Base-by-base conservation (phyloP, 2,888 invertebrate genomes). In the Andrena fulva region DNA sequence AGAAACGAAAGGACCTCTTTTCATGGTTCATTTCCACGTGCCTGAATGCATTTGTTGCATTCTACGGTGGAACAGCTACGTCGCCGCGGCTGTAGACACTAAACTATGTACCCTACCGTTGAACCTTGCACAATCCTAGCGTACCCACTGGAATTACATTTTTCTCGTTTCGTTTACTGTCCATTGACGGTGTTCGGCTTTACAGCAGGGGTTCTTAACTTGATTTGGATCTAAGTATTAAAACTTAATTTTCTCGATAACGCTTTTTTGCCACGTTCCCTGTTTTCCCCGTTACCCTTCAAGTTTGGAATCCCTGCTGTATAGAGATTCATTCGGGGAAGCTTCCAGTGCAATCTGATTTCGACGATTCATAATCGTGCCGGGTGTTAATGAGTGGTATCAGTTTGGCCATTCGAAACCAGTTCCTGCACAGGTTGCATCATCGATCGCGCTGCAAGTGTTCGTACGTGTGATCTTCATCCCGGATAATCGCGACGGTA, bases 1-100 rank as follows among this genome's bases (percentile, higher is more conserved):
- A 72, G 62, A 72, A 79, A 87, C 71, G 83, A 83, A 85, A 81
- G 80, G 85, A 80, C 75, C 78, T 56, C 56, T 56, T 77, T 87
- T 85, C 87, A 85, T 76, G 87, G 87, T 87, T 87, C 87, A 87
- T 83, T 77, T 85, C 78, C 81, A 85, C 68, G 52, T 70, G 62
- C 52, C 33, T 24, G 64, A 68, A 77, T 76, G 83, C 83, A 42
- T 42, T 81, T 83, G 70, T 80, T 85, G 77, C 87, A 78, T 81
- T 81, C 77, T 77, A 52, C 48, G 71, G 69, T 73, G 52, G 64
- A 69, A 71, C 68, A 64, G 74, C 68, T 67, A 69, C 75, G 70
- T 85, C 75, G 74, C 75, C 54, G 68, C 20, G 76, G 75, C 35
- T 56, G 48, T 31, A 33, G 29, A 29, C 12, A 29, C 63, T 74